A percentile compares a stretch with the other conserved stretches of the same genome.
Conservation (phyloP, 2,797 vertebrate species). For the Ptychadena robeensis region DNA sequence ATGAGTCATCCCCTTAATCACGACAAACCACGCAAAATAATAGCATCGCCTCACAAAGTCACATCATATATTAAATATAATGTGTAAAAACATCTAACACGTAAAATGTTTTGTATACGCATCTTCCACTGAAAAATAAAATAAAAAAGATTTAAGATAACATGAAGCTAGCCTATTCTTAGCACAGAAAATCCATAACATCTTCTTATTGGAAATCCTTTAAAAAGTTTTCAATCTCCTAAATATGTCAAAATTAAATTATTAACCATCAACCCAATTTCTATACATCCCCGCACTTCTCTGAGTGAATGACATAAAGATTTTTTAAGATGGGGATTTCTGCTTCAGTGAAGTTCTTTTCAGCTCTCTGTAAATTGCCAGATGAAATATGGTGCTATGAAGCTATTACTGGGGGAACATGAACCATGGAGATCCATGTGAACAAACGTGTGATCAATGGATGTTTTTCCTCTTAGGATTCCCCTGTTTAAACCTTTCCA, state of each 20-base stretch:
- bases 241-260: slow-evolving; percentile 52
- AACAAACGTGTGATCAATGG: slow-evolving; percentile 55
- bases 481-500: slow-evolving; percentile 25
- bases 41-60: too few species aligned
- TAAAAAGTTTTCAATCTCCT: slow-evolving; percentile 51
- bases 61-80: not conserved
- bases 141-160: slow-evolving; percentile 1
- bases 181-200: slow-evolving; percentile 48
- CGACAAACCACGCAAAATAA: not conserved
- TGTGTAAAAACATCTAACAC: not conserved
- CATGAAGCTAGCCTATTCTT: slow-evolving; percentile 15
- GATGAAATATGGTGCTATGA: slow-evolving; percentile 55
- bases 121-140: not conserved
- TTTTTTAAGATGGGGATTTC: slow-evolving; percentile 53
- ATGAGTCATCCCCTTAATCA: not conserved
- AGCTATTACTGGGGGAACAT: slow-evolving; percentile 50
- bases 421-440: slow-evolving; percentile 51
- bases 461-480: slow-evolving; percentile 48
- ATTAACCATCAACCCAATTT: slow-evolving; percentile 43
- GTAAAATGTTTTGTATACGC: not conserved
- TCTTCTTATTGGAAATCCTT: slow-evolving; percentile 37
- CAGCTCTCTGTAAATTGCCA: slow-evolving; percentile 48
- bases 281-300: slow-evolving; percentile 26
- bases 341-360: slow-evolving; percentile 56
- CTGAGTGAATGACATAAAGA: slow-evolving; percentile 49